Conservation (phyloP, 2,113 vertebrate species). For the Himantopus leucocephalus region DNA sequence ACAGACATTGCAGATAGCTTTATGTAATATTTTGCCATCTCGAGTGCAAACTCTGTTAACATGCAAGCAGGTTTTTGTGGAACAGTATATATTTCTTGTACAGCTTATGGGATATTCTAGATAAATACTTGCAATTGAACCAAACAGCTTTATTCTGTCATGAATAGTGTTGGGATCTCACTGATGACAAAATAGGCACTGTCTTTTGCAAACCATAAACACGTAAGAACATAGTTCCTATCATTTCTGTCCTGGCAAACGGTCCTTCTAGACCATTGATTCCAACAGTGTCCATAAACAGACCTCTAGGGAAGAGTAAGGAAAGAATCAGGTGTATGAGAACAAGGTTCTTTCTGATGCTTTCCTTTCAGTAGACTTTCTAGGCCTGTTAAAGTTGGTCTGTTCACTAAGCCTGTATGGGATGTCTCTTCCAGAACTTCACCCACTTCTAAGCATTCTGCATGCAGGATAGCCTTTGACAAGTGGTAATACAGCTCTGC, state of each 20-base stretch:
- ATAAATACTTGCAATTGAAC: not conserved
- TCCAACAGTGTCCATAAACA: not conserved
- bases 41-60: not conserved
- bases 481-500: not conserved
- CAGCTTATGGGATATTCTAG: not conserved
- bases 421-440: not conserved
- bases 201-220: not conserved
- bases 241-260: not conserved
- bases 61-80: not conserved
- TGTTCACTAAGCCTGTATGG: not conserved
- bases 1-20: not conserved
- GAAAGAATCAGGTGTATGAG: not conserved
- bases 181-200: not conserved
- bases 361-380: not conserved
- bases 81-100: not conserved
- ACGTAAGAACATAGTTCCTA: not conserved
- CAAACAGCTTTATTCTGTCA: not conserved
- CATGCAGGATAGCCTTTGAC: not conserved
- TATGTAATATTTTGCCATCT: not conserved
- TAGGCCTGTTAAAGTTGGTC: not conserved
- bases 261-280: not conserved
- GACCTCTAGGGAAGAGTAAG: not conserved
- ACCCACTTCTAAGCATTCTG: not conserved
- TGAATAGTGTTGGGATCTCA: not conserved
- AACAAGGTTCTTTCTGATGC: not conserved